Percentiles rank a stretch among this genome's conserved stretches.
Evolutionary conservation across 2,888 invertebrate species (phyloP).

Genomic region (Cryptocheilus praepositus): DNA sequence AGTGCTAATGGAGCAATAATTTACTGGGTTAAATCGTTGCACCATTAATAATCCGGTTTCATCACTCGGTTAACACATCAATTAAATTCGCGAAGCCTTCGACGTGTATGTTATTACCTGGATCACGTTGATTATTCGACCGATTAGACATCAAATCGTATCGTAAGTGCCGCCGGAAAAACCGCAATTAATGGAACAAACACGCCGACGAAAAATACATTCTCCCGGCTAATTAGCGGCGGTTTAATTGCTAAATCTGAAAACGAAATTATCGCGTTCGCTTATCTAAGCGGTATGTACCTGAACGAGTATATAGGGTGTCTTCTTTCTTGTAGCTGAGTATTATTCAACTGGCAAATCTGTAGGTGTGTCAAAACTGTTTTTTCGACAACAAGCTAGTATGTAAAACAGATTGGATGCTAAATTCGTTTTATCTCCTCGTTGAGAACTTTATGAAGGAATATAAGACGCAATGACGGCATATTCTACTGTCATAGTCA

Average conservation of each 20-base stretch:
- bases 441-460: too few relatives aligned
- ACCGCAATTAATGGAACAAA: conserved; percentile 24
- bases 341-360: too few relatives aligned
- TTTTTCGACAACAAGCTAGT: too few relatives aligned
- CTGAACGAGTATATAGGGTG: too few relatives aligned
- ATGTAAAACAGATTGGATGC: too few relatives aligned
- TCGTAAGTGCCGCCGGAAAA: conserved; percentile 20
- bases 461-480: too few relatives aligned
- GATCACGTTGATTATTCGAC: background rate
- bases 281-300: too few relatives aligned
- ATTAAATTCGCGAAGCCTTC: background rate
- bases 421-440: too few relatives aligned
- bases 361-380: too few relatives aligned
- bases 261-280: conserved; percentile 15
- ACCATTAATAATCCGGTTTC: conserved; percentile 30
- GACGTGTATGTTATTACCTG: too few relatives aligned
- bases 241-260: conserved; percentile 23
- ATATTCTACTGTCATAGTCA: too few relatives aligned
- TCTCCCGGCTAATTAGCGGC: conserved; percentile 7
- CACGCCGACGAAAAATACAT: conserved; percentile 8
- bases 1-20: conserved; percentile 37
- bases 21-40: conserved; percentile 29
- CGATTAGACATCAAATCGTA: conserved; percentile 4
- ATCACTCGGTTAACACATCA: conserved; percentile 27
- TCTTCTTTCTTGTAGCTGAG: too few relatives aligned